Conservation (phyloP, 2,797 vertebrate species). For the Apodemus agrarius region DNA sequence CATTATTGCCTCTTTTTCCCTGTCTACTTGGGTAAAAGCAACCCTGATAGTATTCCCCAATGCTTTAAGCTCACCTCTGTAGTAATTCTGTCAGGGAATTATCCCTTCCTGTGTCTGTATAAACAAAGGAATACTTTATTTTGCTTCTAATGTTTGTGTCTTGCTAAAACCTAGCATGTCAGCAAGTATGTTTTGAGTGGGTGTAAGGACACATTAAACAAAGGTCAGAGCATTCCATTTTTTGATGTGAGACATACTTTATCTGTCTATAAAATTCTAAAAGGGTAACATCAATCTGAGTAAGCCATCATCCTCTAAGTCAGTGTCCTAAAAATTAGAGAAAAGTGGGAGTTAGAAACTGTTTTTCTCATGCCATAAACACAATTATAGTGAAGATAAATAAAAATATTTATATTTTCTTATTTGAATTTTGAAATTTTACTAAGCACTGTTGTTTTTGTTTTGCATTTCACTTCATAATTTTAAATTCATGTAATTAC, state of each 20-base stretch:
- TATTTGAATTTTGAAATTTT: slow-evolving; percentile 2
- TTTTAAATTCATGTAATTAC: not conserved
- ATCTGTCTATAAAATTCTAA: not conserved
- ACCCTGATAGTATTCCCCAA: not conserved
- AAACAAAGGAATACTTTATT: not conserved
- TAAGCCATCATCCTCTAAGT: not conserved
- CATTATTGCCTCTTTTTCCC: not conserved
- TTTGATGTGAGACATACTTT: not conserved
- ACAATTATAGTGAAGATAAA: not conserved
- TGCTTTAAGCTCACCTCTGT: not conserved
- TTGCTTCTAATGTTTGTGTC: not conserved
- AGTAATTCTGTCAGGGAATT: not conserved
- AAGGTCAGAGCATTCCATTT: not conserved
- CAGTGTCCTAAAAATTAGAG: not conserved
- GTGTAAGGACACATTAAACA: not conserved
- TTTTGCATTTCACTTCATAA: not conserved
- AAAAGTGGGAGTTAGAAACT: not conserved
- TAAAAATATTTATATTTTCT: not conserved
- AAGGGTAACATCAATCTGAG: not conserved
- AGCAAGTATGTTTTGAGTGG: not conserved
- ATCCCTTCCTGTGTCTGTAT: not conserved
- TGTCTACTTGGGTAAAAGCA: not conserved
- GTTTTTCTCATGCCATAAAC: not conserved
- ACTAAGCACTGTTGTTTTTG: not conserved
- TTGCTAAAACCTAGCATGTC: not conserved